A percentile compares a stretch with the other conserved stretches of the same genome.
phyloP scores from a whole-genome alignment of 2,113 vertebrate genomes.

The Alexandromys fortis region DNA sequence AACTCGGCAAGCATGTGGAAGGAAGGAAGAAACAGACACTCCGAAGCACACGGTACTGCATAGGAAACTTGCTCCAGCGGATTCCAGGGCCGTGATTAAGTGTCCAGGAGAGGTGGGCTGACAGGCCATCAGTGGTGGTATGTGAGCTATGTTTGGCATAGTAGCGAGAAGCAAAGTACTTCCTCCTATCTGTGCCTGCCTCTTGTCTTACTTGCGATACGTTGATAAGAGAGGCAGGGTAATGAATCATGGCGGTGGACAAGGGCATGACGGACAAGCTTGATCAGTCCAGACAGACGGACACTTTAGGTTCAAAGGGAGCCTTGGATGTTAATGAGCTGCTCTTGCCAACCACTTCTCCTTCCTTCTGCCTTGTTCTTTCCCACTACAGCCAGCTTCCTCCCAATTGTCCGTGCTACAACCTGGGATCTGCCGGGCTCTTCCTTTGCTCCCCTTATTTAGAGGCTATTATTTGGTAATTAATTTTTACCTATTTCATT shows the following conservation, averaged over 20 bases:
- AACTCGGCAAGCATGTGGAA: neutral
- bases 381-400: neutral
- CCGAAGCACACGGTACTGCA: neutral
- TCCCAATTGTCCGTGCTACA: neutral
- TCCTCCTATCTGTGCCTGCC: slow-evolving; percentile 71
- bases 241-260: neutral
- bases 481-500: slow-evolving; percentile 1
- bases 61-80: slow-evolving; percentile 39
- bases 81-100: slow-evolving; percentile 77
- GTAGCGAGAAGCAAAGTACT: slow-evolving; percentile 65
- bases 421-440: neutral
- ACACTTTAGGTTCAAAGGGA: slow-evolving; percentile 62
- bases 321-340: neutral
- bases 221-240: slow-evolving; percentile 52
- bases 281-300: neutral
- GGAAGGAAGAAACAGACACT: slow-evolving; percentile 6
- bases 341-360: neutral
- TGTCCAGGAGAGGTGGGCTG: slow-evolving; percentile 61
- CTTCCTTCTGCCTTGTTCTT: neutral
- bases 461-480: neutral
- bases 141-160: slow-evolving; percentile 71
- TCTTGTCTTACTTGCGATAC: slow-evolving; percentile 64
- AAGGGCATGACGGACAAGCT: slow-evolving; percentile 5
- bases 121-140: slow-evolving; percentile 66
- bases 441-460: neutral